Base-by-base conservation (phyloP, 2,888 invertebrate species). In the Drosophila nigritarsus region DNA sequence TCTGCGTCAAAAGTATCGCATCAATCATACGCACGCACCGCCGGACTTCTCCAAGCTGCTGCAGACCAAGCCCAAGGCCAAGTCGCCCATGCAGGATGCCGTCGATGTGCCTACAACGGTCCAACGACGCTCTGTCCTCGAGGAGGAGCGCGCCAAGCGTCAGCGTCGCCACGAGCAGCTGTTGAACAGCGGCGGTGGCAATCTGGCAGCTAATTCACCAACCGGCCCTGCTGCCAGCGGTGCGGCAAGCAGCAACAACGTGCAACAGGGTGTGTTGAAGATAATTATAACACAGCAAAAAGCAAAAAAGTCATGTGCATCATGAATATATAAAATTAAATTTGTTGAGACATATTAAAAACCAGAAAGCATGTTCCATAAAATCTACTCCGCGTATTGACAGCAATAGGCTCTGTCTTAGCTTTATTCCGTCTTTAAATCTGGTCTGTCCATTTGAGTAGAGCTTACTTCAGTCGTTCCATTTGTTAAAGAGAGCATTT, bases 21-120 rank as follows among this genome's bases (percentile, higher is more conserved):
- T 80, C 62, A 90, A 93, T 69, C 84, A 80, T 50, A 78, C 81
- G 13, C 93, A 92, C 79, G 92, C 84, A 1, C 91, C 88, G 63
- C 91, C 92, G 15, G 92, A 92, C 75, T 93, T 93, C 80, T 92
- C 93, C n/a, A 90, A 91, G 77, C 81, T 92, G 54, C 80, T 92
- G 62, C 92, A 92, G 68, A 90, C 91, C 3, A 92, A 91, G 73
- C 87, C 89, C 64, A 93, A 93, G 65, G 77, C 91, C 8, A 93
- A 92, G 72, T 92, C 92, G 18, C 92, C 92, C 20, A 91, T 92
- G 87, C 91, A 92, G 65, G 93, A 93, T 83, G 87, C 91, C 6
- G 92, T 91, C 45, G 92, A 92, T 68, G 78, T 90, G 38, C 91
- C 91, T 34, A 80, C 82, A n/a, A 85, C 87, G 1, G 87, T 89